Evolutionary conservation across 2,113 vertebrate species (phyloP).

Genomic region (Speoplatyrhinus poulsoni): DNA sequence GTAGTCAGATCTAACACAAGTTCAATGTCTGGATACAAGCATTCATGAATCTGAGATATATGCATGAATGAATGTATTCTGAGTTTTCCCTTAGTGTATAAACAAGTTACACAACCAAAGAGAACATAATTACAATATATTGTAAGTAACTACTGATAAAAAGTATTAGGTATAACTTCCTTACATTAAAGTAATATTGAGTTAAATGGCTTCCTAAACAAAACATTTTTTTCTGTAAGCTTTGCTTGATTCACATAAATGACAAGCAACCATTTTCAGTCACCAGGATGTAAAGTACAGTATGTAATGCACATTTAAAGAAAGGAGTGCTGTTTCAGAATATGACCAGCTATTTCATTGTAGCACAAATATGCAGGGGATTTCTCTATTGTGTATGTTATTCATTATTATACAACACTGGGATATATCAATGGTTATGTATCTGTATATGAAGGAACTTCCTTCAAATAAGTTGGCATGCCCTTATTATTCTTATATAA

Average conservation of each 20-base stretch:
- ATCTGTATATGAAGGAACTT: constrained; percentile 3
- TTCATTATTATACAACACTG: constrained; percentile 47
- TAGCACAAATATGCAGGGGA: constrained; percentile 46
- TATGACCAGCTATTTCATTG: constrained; percentile 66
- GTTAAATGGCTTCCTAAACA: too few species aligned
- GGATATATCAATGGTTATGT: constrained; percentile 25
- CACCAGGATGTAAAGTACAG: constrained; percentile 59
- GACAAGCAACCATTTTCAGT: constrained; percentile 50
- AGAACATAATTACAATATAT: too few species aligned
- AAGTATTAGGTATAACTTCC: constrained; percentile 2
- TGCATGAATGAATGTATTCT: too few species aligned
- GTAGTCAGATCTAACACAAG: too few species aligned
- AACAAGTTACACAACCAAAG: too few species aligned
- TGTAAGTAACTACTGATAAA: too few species aligned
- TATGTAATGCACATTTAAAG: constrained; percentile 58
- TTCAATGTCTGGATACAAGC: too few species aligned
- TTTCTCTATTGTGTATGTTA: constrained; percentile 50
- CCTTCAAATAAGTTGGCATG: too few species aligned
- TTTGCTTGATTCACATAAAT: constrained; percentile 53
- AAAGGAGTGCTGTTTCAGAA: constrained; percentile 65
- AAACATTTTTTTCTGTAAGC: too few species aligned
- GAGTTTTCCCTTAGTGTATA: too few species aligned
- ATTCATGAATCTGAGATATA: too few species aligned
- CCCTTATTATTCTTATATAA: too few species aligned
- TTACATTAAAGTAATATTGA: constrained; percentile 13